phyloP scores from a whole-genome alignment of 2,113 vertebrate species.

The Agapornis roseicollis region DNA sequence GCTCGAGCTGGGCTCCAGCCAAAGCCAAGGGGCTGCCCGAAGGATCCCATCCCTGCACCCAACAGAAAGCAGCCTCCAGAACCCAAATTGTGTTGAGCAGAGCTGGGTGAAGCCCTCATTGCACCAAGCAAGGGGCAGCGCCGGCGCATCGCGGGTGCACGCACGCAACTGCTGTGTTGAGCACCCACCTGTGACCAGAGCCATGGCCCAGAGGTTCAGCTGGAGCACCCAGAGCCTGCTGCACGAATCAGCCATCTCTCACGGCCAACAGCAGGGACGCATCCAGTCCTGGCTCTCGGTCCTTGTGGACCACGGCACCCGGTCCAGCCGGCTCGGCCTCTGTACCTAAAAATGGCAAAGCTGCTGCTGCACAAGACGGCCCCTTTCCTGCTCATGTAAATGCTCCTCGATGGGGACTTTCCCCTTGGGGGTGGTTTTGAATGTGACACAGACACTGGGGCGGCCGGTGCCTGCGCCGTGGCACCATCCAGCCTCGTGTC shows the following conservation, averaged over 20 bases:
- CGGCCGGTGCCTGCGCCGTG: background rate
- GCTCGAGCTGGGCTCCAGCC: background rate
- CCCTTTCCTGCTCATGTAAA: slow-evolving; percentile 69
- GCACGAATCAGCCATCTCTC: background rate
- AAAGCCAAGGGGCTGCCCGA: background rate
- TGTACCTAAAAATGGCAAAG: slow-evolving; percentile 1
- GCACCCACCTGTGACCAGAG: slow-evolving; percentile 33
- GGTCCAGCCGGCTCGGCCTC: background rate
- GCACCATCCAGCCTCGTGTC: background rate
- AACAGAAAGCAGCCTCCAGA: background rate
- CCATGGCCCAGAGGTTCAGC: background rate
- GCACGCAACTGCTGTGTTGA: fast-evolving
- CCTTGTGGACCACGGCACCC: background rate
- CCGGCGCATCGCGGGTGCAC: fast-evolving
- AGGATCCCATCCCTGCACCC: too few relatives aligned
- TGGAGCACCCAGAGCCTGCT: background rate
- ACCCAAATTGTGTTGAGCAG: fast-evolving
- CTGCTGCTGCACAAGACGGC: background rate
- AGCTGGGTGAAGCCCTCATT: fast-evolving
- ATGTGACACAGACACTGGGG: background rate
- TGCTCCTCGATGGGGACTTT: background rate
- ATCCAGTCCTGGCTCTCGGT: background rate
- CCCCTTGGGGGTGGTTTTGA: slow-evolving; percentile 28
- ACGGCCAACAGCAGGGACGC: background rate
- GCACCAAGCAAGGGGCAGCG: fast-evolving